Evolutionary conservation across 2,113 vertebrate species (phyloP).

Genomic region (Scartelaos histophorus): DNA sequence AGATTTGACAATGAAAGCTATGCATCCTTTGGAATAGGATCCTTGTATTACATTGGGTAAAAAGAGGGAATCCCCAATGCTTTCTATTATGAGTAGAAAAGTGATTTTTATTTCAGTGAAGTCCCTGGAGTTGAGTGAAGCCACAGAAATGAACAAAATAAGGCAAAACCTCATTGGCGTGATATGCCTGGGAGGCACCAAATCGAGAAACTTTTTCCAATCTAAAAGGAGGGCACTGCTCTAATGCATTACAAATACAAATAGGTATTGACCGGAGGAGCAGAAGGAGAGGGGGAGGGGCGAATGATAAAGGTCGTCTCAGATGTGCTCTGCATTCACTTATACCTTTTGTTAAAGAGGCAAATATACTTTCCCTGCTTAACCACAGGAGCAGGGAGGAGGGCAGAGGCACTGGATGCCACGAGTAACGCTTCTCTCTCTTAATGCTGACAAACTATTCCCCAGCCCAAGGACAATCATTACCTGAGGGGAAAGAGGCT

Average conservation of each 20-base stretch:
- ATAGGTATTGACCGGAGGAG: slow-evolving; percentile 66
- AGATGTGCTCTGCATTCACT: slow-evolving; percentile 62
- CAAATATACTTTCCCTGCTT: slow-evolving; percentile 43
- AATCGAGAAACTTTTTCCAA: slow-evolving; percentile 51
- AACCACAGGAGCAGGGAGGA: slow-evolving; percentile 47
- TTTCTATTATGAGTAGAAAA: background rate
- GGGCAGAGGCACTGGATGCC: slow-evolving; percentile 42
- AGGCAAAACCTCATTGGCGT: background rate
- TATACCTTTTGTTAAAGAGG: slow-evolving; percentile 62
- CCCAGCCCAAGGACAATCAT: slow-evolving; percentile 76
- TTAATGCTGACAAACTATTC: slow-evolving; percentile 72
- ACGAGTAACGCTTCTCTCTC: slow-evolving; percentile 63
- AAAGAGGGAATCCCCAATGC: background rate
- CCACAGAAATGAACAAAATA: slow-evolving; percentile 8
- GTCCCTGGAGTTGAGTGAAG: slow-evolving; percentile 1
- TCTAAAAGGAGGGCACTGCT: slow-evolving; percentile 48
- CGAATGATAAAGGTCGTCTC: slow-evolving; percentile 67
- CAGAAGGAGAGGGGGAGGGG: slow-evolving; percentile 12
- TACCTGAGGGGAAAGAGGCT: slow-evolving; percentile 70
- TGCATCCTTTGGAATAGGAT: background rate
- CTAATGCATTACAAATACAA: slow-evolving; percentile 71
- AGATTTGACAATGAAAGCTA: background rate
- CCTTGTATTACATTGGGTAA: background rate
- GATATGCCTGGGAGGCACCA: slow-evolving; percentile 23
- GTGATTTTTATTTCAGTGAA: background rate